Evolutionary conservation across 1,140 invertebrate species (phyloP).

Genomic region (Hydropsyche tenuis): DNA sequence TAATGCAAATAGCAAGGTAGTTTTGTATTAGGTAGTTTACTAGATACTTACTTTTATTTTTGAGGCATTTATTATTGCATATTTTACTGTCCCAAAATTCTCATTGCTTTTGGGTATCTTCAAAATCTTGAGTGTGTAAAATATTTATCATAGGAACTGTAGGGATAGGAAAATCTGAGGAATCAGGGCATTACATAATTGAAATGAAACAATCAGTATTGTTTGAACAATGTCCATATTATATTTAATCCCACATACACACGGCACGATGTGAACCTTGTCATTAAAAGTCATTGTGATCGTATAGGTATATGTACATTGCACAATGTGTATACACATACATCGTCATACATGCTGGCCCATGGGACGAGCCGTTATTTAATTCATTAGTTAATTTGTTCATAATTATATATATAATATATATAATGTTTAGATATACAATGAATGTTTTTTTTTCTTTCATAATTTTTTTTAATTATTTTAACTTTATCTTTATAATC

Average conservation of each 20-base stretch:
- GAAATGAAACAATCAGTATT: slow-evolving; percentile 60
- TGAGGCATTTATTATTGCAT: too few species aligned
- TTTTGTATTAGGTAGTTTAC: too few species aligned
- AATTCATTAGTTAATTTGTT: slow-evolving; percentile 52
- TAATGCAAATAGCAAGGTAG: too few species aligned
- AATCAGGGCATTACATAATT: slow-evolving; percentile 22
- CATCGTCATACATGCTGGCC: slow-evolving; percentile 64
- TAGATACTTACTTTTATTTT: too few species aligned
- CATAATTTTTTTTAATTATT: not conserved
- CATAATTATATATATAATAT: slow-evolving; percentile 46
- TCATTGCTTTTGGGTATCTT: too few species aligned
- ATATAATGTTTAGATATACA: slow-evolving; percentile 48
- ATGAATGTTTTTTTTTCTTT: slow-evolving; percentile 53
- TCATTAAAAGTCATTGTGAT: slow-evolving; percentile 71
- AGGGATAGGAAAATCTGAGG: not conserved
- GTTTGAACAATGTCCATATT: slow-evolving; percentile 86
- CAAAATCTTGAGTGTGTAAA: not conserved
- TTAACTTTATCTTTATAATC: slow-evolving; percentile 43
- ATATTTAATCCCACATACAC: slow-evolving; percentile 85
- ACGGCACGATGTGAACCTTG: slow-evolving; percentile 86
- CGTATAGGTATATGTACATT: slow-evolving; percentile 71
- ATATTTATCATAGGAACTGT: too few species aligned
- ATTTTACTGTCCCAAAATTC: too few species aligned
- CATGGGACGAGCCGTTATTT: slow-evolving; percentile 56
- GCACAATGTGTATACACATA: slow-evolving; percentile 74